Percentiles rank a stretch among this genome's conserved stretches.
Evolutionary conservation across 1,140 invertebrate genomes (phyloP).

Genomic region (Amyelois transitella): DNA sequence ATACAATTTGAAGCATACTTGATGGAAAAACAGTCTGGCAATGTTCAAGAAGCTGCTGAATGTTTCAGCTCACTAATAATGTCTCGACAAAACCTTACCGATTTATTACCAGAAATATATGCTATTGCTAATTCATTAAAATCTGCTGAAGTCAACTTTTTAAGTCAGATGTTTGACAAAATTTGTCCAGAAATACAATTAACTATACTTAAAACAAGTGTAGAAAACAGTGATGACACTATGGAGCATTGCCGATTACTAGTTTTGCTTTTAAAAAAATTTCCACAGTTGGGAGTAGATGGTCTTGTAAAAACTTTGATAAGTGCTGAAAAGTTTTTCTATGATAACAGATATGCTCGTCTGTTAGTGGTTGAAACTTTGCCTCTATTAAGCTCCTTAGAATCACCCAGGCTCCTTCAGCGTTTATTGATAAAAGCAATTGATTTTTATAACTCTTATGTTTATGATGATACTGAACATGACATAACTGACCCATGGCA

Average conservation of each 20-base stretch:
- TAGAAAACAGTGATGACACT: slow-evolving; percentile 89
- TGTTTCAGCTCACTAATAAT: slow-evolving; percentile 80
- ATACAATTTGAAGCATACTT: slow-evolving; percentile 90
- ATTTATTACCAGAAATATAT: slow-evolving; percentile 88
- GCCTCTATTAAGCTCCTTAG: slow-evolving; percentile 80
- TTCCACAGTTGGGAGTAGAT: slow-evolving; percentile 89
- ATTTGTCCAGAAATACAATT: slow-evolving; percentile 83
- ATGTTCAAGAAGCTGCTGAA: slow-evolving; percentile 87
- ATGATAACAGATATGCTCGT: slow-evolving; percentile 83
- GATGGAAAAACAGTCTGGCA: slow-evolving; percentile 85
- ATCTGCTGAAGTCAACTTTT: slow-evolving; percentile 71
- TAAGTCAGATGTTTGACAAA: slow-evolving; percentile 81
- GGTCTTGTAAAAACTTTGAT: slow-evolving; percentile 83
- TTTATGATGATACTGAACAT: slow-evolving; percentile 78
- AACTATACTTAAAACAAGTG: slow-evolving; percentile 84
- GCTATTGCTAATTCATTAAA: slow-evolving; percentile 84
- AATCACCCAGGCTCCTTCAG: slow-evolving; percentile 80
- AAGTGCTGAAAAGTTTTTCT: slow-evolving; percentile 84
- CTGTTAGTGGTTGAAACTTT: slow-evolving; percentile 84
- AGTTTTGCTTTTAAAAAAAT: slow-evolving; percentile 84
- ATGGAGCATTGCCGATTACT: slow-evolving; percentile 90
- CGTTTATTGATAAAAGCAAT: slow-evolving; percentile 77
- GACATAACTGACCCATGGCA: slow-evolving; percentile 86
- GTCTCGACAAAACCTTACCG: slow-evolving; percentile 65
- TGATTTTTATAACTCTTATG: slow-evolving; percentile 79